Conservation (phyloP, 2,888 invertebrate genomes). For the Rhingia rostrata region DNA sequence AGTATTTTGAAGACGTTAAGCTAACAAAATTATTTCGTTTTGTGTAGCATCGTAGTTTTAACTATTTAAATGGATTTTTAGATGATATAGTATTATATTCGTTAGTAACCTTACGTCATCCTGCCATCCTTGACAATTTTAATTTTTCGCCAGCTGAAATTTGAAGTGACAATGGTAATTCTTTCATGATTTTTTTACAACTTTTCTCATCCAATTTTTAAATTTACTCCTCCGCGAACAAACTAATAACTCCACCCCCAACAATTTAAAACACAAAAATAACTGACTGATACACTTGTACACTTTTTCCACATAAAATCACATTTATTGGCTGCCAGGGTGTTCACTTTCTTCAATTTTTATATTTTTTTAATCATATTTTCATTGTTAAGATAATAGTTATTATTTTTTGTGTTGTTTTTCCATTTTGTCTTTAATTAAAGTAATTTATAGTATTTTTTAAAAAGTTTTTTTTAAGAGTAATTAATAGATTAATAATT, state of each 20-base stretch:
- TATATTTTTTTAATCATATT: slow-evolving; percentile 20
- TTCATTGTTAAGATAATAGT: slow-evolving; percentile 31
- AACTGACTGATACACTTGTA: neutral
- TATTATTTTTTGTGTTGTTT: slow-evolving; percentile 20
- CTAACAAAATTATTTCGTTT: too few relatives aligned
- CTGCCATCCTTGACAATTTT: too few relatives aligned
- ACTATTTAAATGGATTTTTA: too few relatives aligned
- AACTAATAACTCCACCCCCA: too few relatives aligned
- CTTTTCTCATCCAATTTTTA: neutral
- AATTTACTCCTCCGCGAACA: too few relatives aligned
- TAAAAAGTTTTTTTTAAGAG: slow-evolving; percentile 49
- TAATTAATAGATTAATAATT: slow-evolving; percentile 64
- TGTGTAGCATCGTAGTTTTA: too few relatives aligned
- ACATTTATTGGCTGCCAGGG: slow-evolving; percentile 36
- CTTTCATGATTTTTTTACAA: neutral
- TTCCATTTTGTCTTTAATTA: slow-evolving; percentile 24
- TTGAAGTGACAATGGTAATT: too few relatives aligned
- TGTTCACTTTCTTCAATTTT: slow-evolving; percentile 9
- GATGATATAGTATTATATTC: too few relatives aligned
- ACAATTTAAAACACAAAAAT: neutral
- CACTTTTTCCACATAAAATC: slow-evolving; percentile 16
- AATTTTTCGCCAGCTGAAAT: too few relatives aligned
- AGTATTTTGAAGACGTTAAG: too few relatives aligned
- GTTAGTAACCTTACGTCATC: too few relatives aligned
- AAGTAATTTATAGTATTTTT: slow-evolving; percentile 48